Evolutionary conservation across 2,113 vertebrate species (phyloP), one percentile per base, ranked within the genome.

Genomic region (Dicerorhinus sumatrensis): DNA sequence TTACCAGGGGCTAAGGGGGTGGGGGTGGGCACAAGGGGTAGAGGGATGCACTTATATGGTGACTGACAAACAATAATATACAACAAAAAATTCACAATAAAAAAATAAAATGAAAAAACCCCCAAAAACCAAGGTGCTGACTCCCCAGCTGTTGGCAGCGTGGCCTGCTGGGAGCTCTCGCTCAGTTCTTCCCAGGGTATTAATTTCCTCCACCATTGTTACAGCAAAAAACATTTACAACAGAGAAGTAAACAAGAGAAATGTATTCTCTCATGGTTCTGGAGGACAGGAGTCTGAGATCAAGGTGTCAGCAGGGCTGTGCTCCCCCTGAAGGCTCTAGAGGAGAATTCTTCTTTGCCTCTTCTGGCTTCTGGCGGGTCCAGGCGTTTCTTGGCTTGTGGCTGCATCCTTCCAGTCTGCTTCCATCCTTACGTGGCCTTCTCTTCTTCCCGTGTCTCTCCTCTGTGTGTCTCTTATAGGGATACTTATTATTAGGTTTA

Each of bases 271-370:
- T 76, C n/a, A 0, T 1, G 9, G 73, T 33, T 36, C 73, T 29
- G 72, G 36, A 56, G 18, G 69, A 17, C 33, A 51, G 39, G 39
- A 60, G 46, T n/a, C n/a, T 18, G 23, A 20, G 25, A 17, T 25
- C 33, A 16, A 4, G 51, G 58, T 13, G 12, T 5, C 2, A 1
- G 46, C 11, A 36, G 25, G 27, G 51, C 8, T 13, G 0, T 7
- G 46, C 23, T 31, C n/a, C 62, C 25, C 25, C n/a, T 5, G 21
- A 7, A 18, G 13, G 8, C 6, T 31, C 2, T 1, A 10, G 36
- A 72, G 70, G 31, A 8, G 6, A 11, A 0, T 1, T 9, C 63
- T 39, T 7, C 70, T 18, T 33, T 51, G 54, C 2, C 16, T n/a
- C 63, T 21, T 48, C 23, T 63, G 63, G 82, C 20, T 2, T 33